These are phyloP conservation scores for Trissoscelio sp. DNA, from an alignment of 2,888 invertebrate species.

Conservation along the genomic window DNA sequence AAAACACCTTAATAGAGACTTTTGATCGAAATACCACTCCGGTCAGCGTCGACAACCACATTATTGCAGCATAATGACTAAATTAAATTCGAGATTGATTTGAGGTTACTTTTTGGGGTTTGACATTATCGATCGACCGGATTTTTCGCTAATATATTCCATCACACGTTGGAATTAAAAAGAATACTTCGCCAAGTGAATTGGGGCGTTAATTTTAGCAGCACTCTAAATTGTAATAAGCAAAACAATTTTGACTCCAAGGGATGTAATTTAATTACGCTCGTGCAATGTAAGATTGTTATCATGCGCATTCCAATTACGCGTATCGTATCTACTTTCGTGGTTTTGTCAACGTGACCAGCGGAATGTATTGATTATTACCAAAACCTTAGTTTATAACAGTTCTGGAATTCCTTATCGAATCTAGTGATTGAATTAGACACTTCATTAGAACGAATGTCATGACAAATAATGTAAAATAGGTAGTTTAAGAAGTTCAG, in stretches of 20 bases:
- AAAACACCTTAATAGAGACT: constrained; percentile 34
- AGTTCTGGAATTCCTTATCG: not conserved
- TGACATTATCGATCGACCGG: not conserved
- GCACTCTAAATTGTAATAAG: too few species aligned
- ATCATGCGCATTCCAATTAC: constrained; percentile 14
- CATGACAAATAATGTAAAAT: too few species aligned
- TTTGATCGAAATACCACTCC: constrained; percentile 9
- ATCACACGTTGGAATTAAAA: too few species aligned
- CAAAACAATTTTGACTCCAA: not conserved
- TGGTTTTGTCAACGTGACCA: constrained; percentile 25
- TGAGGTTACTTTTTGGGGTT: constrained; percentile 26
- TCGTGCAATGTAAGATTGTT: constrained; percentile 9
- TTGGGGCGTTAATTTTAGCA: too few species aligned
- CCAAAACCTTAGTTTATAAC: constrained; percentile 23
- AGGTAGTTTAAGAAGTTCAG: too few species aligned
- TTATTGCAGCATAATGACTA: constrained; percentile 44
- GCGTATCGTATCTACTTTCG: constrained; percentile 1
- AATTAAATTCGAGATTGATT: constrained; percentile 54
- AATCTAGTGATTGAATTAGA: constrained; percentile 23
- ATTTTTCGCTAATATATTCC: too few species aligned
- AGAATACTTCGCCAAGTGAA: too few species aligned
- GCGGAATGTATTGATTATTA: constrained; percentile 26
- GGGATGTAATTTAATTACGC: not conserved
- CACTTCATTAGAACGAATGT: constrained; percentile 10
- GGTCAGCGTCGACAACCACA: constrained; percentile 16